Evolutionary conservation across 2,797 vertebrate genomes (phyloP), one percentile per base, ranked within the genome.

Genomic region (Sitta carolinensis): DNA sequence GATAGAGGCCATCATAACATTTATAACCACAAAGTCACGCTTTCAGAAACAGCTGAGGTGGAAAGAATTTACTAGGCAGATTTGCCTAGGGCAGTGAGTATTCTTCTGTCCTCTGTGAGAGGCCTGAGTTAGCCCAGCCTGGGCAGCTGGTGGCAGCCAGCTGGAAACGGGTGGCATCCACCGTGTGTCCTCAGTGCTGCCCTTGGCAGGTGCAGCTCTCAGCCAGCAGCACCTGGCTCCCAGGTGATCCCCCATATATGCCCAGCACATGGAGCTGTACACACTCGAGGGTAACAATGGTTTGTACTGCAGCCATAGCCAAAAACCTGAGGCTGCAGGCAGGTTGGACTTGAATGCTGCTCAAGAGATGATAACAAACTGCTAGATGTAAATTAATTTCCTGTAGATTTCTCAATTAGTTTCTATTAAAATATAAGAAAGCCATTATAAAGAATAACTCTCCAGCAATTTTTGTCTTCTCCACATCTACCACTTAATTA

Each of bases 211-310:
- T 0, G 0, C 16, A 36, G 36, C 50, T n/a, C 34, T 52, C 30
- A 10, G 10, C 14, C 50, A 43, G 43, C 32, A 58, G n/a, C 42
- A 38, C 6, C 50, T 34, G 54, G 47, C 16, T 6, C 17, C 30
- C 38, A 1, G 3, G 6, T 74, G 42, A 45, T 15, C 2, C 9
- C 27, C 52, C 20, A 5, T 1, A 4, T 0, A 8, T 1, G 3
- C 10, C n/a, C 48, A 58, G 36, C 26, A 51, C 7, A 0, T 1
- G 16, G 36, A 68, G 20, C 16, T 77, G 36, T 5, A 11, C 2
- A 3, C 21, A 5, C 16, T 62, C 14, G 11, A 67, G 45, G 12
- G 17, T 11, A 42, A 17, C 1, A 0, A 1, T 42, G 48, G 6
- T 14, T 55, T 42, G 23, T 36, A 8, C 40, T 51, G 51, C 14